Base-by-base conservation (phyloP, 23 tunicate species). In the Aplidium turbinatum region DNA sequence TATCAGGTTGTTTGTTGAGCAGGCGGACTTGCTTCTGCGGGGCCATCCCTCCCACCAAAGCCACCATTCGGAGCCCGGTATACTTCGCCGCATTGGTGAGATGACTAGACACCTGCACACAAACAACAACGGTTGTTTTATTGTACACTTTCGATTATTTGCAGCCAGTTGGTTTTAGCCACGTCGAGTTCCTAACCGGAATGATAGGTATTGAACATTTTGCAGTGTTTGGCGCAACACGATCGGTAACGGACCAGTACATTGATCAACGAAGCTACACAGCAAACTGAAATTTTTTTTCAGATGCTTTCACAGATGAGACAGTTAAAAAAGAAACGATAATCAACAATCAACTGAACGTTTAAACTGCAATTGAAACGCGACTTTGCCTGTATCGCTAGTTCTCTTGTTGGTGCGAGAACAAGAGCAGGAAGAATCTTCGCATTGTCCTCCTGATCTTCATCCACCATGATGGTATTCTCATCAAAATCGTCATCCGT, bases 21-120 rank as follows among this genome's bases (percentile, higher is more conserved):
- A 77, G 38, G 30, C 99, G 63, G 21, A 77, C 66, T 57, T 94
- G 99, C 52, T 94, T 94, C 57, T 87, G 89, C 20, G 75, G 54
- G n/a, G 95, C 78, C 90, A 94, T 82, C 19, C 99, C 99, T n/a
- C 99, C 99, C 42, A 87, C 90, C 20, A 94, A 66, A 3, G 82
- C 77, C 23, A 62, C 57, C 19, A 77, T 60, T 57, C 88, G 58
- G 36, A 94, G 35, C 5, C 75, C 78, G 1, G 73, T 64, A 73
- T 86, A 82, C 47, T 81, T 87, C 7, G 87, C 82, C 18, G 63
- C 82, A 31, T 79, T 79, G 19, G 33, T 66, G 21, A 91, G 36
- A 70, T 91, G 97, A 2, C 79, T 78, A 47, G 64, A 78, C 29
- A 91, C 97, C 96, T 89, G 63, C 5, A 48, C 42, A 20, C 47